Base-by-base conservation (phyloP, 2,113 vertebrate species). In the Onychorhynchus coronatus region DNA sequence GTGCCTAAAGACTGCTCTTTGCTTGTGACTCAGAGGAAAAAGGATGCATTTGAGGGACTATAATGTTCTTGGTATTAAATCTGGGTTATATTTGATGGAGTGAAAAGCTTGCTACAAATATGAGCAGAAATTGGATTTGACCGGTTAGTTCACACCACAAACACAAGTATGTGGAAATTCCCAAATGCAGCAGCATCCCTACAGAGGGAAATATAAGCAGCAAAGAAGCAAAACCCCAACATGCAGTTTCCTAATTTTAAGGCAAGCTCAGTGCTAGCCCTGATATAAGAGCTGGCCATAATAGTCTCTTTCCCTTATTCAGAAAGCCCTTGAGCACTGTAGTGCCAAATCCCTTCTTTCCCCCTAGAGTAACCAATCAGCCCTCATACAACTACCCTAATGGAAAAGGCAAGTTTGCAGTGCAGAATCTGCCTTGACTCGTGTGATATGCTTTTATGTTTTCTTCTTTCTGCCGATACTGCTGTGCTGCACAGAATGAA, bases 21-120 rank as follows among this genome's bases (percentile, higher is more conserved):
- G 55, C 79, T 80, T 35, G 53, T 91, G 88, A 91, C 83, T 93
- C 84, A 85, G 67, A 96, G 30, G 56, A 55, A 81, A 58, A 91
- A 76, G 86, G 9, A 39, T 12, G 37, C 58, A 41, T 79, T 66
- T 76, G 72, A 88, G 61, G 33, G 41, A 76, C 66, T 63, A 11
- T 49, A 67, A 72, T 25, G 65, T 66, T 82, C 74, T 59, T 50
- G n/a, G 16, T 91, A 88, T 92, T 94, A 67, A 79, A 78, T 80
- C 31, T 85, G 65, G 33, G 55, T 74, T 94, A 77, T 77, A 95
- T 92, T 22, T 67, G 71, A 76, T 14, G 24, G 35, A 71, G 28
- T 75, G 47, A 89, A 94, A 92, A 65, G 27, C 71, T 91, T 14
- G 5, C 62, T 88, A 44, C n/a, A 73, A 90, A 81, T 77, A 68